phyloP scores from a whole-genome alignment of 2,113 vertebrate genomes.

The Crypturellus undulatus region DNA sequence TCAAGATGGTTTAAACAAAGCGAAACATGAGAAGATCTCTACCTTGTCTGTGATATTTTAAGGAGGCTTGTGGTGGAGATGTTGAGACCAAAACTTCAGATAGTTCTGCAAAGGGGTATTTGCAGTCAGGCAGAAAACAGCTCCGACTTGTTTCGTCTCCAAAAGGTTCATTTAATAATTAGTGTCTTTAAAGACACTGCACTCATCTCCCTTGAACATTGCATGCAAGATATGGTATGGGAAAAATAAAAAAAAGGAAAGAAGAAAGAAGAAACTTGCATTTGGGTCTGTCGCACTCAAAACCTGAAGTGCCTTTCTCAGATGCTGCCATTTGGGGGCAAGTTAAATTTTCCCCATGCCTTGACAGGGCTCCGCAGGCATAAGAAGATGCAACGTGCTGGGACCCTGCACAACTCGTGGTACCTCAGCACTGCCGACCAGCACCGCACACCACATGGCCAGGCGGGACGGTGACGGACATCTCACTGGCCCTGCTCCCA shows the following conservation, averaged over 20 bases:
- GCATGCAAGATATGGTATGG: neutral
- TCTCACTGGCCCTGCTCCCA: neutral
- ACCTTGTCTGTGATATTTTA: constrained; percentile 28
- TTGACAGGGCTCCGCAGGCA: neutral
- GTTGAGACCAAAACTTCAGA: neutral
- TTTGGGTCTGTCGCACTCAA: neutral
- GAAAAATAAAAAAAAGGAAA: neutral
- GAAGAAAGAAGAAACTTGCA: neutral
- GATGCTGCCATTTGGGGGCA: neutral
- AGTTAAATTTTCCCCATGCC: neutral
- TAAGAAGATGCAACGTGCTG: neutral
- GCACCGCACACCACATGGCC: neutral
- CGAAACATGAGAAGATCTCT: constrained; percentile 20
- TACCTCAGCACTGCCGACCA: neutral
- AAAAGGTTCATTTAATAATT: neutral
- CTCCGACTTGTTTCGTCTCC: neutral
- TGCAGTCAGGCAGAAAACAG: neutral
- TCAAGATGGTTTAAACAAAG: constrained; percentile 51
- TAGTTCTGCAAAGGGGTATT: neutral
- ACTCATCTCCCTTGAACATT: neutral
- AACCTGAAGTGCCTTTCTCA: neutral
- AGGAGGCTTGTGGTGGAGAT: constrained; percentile 14
- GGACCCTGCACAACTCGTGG: neutral
- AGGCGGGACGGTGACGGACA: rapidly evolving
- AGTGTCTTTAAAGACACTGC: neutral